phyloP scores from a whole-genome alignment of 23 tunicate species.

The Botrylloides violaceus region DNA sequence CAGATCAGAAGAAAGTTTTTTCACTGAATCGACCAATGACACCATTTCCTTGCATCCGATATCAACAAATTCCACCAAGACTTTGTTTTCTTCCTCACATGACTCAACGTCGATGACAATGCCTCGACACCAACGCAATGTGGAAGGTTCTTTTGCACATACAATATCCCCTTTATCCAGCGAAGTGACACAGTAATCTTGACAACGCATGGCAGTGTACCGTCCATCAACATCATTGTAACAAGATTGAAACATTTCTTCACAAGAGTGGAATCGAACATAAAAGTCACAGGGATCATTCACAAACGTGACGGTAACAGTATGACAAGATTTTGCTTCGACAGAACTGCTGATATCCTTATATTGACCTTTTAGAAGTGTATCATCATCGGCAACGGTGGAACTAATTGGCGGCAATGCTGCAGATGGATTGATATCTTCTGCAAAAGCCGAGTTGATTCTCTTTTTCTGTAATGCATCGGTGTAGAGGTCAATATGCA shows the following conservation, averaged over 20 bases:
- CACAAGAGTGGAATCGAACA: constrained; percentile 18
- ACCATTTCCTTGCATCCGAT: constrained; percentile 36
- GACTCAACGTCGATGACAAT: constrained; percentile 19
- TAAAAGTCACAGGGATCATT: constrained; percentile 33
- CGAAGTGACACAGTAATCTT: constrained; percentile 36
- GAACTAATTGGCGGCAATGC: background rate
- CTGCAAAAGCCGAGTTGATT: constrained; percentile 13
- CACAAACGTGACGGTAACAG: constrained; percentile 6
- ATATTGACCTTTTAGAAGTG: constrained; percentile 7
- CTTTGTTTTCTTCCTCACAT: constrained; percentile 1
- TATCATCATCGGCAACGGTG: background rate
- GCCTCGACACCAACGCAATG: constrained; percentile 55
- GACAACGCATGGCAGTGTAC: constrained; percentile 61
- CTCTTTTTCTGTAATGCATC: constrained; percentile 28
- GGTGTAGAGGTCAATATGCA: constrained; percentile 51
- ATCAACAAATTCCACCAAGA: constrained; percentile 46
- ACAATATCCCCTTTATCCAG: constrained; percentile 37
- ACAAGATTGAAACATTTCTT: constrained; percentile 11
- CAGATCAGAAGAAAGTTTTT: constrained; percentile 42
- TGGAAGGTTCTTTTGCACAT: constrained; percentile 36
- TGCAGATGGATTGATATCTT: background rate
- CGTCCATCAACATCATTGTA: constrained; percentile 36
- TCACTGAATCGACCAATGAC: constrained; percentile 22
- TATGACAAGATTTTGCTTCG: constrained; percentile 19
- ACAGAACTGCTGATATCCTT: background rate